Base-by-base conservation (phyloP, 2,888 invertebrate species). In the Hirtodrosophila histrioides region DNA sequence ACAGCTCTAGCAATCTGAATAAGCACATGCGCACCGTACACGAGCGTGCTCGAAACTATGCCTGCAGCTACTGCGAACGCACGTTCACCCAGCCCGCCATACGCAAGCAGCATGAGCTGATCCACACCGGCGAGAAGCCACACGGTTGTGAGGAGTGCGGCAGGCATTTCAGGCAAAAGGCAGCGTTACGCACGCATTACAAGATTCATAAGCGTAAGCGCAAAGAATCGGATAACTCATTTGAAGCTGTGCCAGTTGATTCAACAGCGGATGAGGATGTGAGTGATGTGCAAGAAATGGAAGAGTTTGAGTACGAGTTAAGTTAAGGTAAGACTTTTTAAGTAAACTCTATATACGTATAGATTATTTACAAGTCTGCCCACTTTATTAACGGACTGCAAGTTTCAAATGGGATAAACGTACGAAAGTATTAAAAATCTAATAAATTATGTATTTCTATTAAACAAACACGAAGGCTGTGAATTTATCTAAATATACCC, bases 121-220 rank as follows among this genome's bases (percentile, higher is more conserved):
- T 80, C 7, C 90, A 90, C 53, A 90, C 89, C 0, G 90, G 90
- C 0, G 90, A 90, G 53, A 90, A 89, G 33, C 90, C 90, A 0
- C 83, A 90, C 24, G 69, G 66, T 11, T 90, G 90, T 23, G 23
- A 50, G 2, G 69, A 82, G 11, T 90, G 90, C 41, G 88, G 86
- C 31, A 82, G 75, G 12, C 69, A 77, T 4, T 90, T 90, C 29
- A 69, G 82, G 1, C 90, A 90, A 54, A 80, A 78, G 9, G 77
- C 84, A 4, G 87, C 89, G 0, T 56, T 90, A 12, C 82, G 86
- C 6, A 80, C 79, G 3, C 90, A 90, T 56, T 53, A 67, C 3
- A 89, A 89, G 57, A 78, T 83, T 5, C 90, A 90, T 53, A 24
- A 49, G 4, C 64, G 78, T 0, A 56, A 83, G 27, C 56, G 8